These are phyloP conservation scores for Tragelaphus eurycerus DNA, from an alignment of 2,797 vertebrate species.

Conservation along the genomic window DNA sequence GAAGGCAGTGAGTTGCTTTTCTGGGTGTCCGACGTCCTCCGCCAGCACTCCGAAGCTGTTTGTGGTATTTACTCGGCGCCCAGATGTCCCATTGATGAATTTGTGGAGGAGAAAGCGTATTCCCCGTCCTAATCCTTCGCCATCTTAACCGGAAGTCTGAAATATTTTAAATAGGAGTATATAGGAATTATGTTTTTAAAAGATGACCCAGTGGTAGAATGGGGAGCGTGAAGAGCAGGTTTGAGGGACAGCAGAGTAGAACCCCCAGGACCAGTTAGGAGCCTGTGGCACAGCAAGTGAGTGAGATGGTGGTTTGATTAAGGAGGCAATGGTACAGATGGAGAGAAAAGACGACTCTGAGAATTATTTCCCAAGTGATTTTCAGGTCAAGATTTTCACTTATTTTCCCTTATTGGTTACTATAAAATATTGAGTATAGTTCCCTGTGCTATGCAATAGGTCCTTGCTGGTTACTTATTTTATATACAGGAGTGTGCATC, in stretches of 20 bases:
- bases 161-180: background rate
- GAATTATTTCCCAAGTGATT: background rate
- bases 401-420: background rate
- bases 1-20: too few relatives aligned
- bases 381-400: constrained; percentile 8
- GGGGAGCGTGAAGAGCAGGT: background rate
- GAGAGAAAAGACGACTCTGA: background rate
- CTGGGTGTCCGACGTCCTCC: too few relatives aligned
- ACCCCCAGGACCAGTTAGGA: background rate
- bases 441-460: background rate
- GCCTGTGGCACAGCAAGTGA: rapidly evolving
- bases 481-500: background rate
- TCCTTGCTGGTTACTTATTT: background rate
- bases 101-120: too few relatives aligned
- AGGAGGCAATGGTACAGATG: rapidly evolving
- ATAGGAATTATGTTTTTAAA: background rate
- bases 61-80: too few relatives aligned
- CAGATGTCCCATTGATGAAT: too few relatives aligned
- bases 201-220: background rate
- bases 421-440: background rate
- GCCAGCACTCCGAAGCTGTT: too few relatives aligned
- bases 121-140: too few relatives aligned
- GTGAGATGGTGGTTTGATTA: background rate
- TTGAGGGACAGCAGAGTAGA: background rate
- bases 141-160: too few relatives aligned